Evolutionary conservation across 2,797 vertebrate species (phyloP), one percentile per base, ranked within the genome.

Genomic region (Pagetopsis macropterus): DNA sequence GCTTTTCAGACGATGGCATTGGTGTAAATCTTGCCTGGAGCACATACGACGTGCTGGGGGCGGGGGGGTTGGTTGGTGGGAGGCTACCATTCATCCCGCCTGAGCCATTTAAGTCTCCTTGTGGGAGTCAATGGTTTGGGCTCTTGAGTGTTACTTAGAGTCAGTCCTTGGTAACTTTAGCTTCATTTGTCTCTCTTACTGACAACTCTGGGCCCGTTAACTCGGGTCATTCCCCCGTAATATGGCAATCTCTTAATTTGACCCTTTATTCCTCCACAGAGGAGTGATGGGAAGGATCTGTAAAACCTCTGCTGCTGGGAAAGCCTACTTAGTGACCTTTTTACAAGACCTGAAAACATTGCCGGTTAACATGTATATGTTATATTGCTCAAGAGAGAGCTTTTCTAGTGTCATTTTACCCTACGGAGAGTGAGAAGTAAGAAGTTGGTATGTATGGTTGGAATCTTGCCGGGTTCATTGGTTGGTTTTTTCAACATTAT

Each of bases 21-120:
- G 80, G 81, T 82, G 74, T 94, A 93, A 94, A 94, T 93, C 89
- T 91, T 48, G 79, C 52, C 66, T 78, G 75, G 70, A 88, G 87
- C 82, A 75, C 78, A 85, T 86, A 43, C 68, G 55, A 50, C 44
- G 45, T 79, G 6, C 33, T 37, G 75, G 84, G 79, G 56, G 78
- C 79, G 82, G 78, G 81, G 82, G 78, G 79, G 33, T 6, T 37
- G 33, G 8, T 37, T 40, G 76, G 81, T 72, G 84, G 81, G 79
- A 86, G 81, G 85, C 81, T 83, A 70, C 84, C 75, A 77, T 91
- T 92, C 84, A 88, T 89, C 84, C 85, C 41, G 10, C 72, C 79
- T 70, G 65, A 89, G 84, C 72, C 72, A 48, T 83, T 88, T 89
- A 76, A 88, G 76, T 70, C 64, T 75, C 76, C 85, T 77, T 31